A percentile compares a stretch with the other conserved stretches of the same genome.
Evolutionary conservation across 1,140 invertebrate species (phyloP).

Genomic region (Ceratina japonica): DNA sequence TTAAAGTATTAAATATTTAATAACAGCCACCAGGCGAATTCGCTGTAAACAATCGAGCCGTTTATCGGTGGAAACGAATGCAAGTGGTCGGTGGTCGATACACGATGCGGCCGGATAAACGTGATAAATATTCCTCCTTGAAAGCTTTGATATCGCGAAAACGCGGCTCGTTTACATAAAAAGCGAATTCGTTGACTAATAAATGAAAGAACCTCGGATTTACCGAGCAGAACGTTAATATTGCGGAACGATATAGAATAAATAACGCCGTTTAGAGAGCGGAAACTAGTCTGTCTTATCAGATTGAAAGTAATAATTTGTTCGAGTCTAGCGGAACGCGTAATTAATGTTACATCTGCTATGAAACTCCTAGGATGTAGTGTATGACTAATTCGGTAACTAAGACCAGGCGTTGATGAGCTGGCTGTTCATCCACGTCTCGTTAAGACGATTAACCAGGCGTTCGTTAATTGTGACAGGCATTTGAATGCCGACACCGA

Average conservation of each 20-base stretch:
- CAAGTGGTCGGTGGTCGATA: not conserved
- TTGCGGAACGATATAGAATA: too few relatives aligned
- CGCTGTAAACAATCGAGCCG: slow-evolving; percentile 35
- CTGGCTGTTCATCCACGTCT: not conserved
- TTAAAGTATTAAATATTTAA: slow-evolving; percentile 65
- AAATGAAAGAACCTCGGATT: too few relatives aligned
- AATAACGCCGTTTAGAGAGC: not conserved
- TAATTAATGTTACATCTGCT: not conserved
- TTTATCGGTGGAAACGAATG: slow-evolving; percentile 30
- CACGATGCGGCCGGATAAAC: slow-evolving; percentile 22
- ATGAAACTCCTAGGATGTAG: not conserved
- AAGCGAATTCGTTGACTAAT: too few relatives aligned
- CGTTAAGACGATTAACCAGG: not conserved
- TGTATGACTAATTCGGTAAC: slow-evolving; percentile 3
- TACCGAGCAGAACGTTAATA: too few relatives aligned
- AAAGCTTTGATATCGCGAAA: slow-evolving; percentile 16
- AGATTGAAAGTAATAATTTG: not conserved
- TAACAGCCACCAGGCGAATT: slow-evolving; percentile 10
- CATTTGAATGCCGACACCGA: too few relatives aligned
- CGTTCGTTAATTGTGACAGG: not conserved
- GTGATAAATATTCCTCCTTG: slow-evolving; percentile 40
- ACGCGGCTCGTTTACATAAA: too few relatives aligned
- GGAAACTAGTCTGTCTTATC: not conserved
- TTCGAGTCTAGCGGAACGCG: not conserved
- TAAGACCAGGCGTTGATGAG: not conserved